Percentiles rank a stretch among this genome's conserved stretches.
phyloP scores from a whole-genome alignment of 2,888 invertebrate species.

The Gasteruption jaculator region DNA sequence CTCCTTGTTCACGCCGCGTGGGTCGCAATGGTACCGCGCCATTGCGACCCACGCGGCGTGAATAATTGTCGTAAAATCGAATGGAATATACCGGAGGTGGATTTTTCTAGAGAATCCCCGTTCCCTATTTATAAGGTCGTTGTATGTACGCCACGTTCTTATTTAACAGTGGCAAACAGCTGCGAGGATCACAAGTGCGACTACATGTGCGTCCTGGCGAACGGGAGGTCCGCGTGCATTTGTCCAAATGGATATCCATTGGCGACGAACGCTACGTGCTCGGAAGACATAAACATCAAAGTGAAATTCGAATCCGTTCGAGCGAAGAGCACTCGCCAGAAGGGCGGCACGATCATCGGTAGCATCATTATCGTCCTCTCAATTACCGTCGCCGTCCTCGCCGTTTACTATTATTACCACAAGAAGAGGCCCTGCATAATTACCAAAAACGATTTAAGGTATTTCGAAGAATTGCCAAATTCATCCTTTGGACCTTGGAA shows the following conservation, averaged over 20 bases:
- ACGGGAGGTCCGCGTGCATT: slow-evolving; percentile 54
- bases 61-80: too few species aligned
- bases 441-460: slow-evolving; percentile 26
- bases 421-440: slow-evolving; percentile 24
- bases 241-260: slow-evolving; percentile 54
- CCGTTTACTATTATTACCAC: slow-evolving; percentile 34
- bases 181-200: slow-evolving; percentile 57
- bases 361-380: slow-evolving; percentile 27
- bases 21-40: too few species aligned
- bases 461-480: slow-evolving; percentile 3
- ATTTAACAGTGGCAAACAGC: slow-evolving; percentile 47
- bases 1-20: too few species aligned
- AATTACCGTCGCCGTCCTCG: slow-evolving; percentile 20
- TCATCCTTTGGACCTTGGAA: not conserved
- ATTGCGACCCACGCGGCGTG: too few species aligned
- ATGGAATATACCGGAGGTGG: too few species aligned
- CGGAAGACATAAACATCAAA: slow-evolving; percentile 9
- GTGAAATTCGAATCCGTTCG: slow-evolving; percentile 13
- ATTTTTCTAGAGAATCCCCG: too few species aligned
- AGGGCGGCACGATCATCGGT: slow-evolving; percentile 16
- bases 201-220: slow-evolving; percentile 60
- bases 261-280: slow-evolving; percentile 20
- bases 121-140: too few species aligned
- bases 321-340: slow-evolving; percentile 1
- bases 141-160: too few species aligned